These are phyloP conservation scores for Ptilorrhoa leucosticta DNA, from an alignment of 2,113 vertebrate genomes.

Conservation along the genomic window DNA sequence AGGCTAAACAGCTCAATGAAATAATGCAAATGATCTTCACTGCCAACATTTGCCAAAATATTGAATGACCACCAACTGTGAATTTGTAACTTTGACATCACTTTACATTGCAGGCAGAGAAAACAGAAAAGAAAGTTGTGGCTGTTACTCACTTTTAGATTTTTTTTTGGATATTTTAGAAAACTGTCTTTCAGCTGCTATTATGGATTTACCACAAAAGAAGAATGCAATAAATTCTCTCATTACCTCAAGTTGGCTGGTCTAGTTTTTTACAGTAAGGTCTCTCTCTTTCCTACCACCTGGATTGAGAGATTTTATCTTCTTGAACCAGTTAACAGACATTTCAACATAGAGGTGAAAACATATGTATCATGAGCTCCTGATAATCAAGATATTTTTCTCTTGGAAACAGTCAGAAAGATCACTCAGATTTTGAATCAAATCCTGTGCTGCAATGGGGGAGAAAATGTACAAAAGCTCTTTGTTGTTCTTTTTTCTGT, in stretches of 20 bases:
- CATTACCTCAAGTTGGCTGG: not conserved
- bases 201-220: not conserved
- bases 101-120: not conserved
- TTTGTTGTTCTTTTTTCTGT: not conserved
- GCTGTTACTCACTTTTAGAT: too few species aligned
- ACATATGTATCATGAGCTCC: not conserved
- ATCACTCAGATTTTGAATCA: not conserved
- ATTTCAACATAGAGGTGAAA: not conserved
- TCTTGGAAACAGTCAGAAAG: not conserved
- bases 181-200: not conserved
- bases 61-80: not conserved
- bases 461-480: not conserved
- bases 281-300: not conserved
- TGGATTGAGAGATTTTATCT: not conserved
- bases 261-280: not conserved
- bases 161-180: not conserved
- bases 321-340: not conserved
- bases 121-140: not conserved
- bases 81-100: not conserved
- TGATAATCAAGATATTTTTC: not conserved
- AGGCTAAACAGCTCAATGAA: not conserved
- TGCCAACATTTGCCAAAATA: not conserved
- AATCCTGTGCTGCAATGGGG: not conserved
- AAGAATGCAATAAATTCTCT: not conserved
- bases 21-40: constrained; percentile 44